A percentile compares a stretch with the other conserved stretches of the same genome.
These are phyloP conservation scores for Pao palembangensis DNA, from an alignment of 2,113 vertebrate genomes.

Conservation along the genomic window DNA sequence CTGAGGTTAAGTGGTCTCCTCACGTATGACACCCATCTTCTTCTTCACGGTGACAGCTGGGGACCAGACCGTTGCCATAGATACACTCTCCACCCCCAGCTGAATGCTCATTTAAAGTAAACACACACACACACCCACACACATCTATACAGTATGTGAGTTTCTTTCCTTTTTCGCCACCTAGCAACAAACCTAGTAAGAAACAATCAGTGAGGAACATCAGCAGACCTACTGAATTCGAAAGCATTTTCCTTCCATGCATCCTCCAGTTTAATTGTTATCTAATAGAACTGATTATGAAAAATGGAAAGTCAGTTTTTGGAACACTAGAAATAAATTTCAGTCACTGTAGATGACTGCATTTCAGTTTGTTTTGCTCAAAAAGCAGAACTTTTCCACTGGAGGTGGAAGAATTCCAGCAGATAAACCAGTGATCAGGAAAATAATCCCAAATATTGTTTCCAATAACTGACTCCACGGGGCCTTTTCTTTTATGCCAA, in stretches of 20 bases:
- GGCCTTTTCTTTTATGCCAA: constrained; percentile 59
- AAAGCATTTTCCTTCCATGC: constrained; percentile 59
- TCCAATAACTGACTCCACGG: constrained; percentile 74
- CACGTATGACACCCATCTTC: constrained; percentile 76
- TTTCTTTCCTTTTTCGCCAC: background rate
- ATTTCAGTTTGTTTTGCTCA: constrained; percentile 73
- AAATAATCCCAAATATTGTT: constrained; percentile 79
- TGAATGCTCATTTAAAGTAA: constrained; percentile 68
- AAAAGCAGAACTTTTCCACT: constrained; percentile 68
- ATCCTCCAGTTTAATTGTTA: constrained; percentile 72
- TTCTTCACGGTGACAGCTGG: constrained; percentile 67
- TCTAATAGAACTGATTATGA: constrained; percentile 69
- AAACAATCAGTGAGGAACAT: constrained; percentile 25
- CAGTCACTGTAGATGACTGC: constrained; percentile 66
- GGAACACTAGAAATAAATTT: constrained; percentile 75
- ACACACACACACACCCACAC: constrained; percentile 15
- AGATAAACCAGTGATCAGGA: constrained; percentile 81
- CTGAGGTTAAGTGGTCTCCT: constrained; percentile 80
- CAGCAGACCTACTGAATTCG: constrained; percentile 21
- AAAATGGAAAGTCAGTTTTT: constrained; percentile 75
- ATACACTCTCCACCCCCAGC: constrained; percentile 58
- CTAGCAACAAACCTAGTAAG: constrained; percentile 7
- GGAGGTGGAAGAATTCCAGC: constrained; percentile 75
- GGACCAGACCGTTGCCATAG: constrained; percentile 72
- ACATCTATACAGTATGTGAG: background rate